Base-by-base conservation (phyloP, 2,797 vertebrate species). In the Trachops cirrhosus region DNA sequence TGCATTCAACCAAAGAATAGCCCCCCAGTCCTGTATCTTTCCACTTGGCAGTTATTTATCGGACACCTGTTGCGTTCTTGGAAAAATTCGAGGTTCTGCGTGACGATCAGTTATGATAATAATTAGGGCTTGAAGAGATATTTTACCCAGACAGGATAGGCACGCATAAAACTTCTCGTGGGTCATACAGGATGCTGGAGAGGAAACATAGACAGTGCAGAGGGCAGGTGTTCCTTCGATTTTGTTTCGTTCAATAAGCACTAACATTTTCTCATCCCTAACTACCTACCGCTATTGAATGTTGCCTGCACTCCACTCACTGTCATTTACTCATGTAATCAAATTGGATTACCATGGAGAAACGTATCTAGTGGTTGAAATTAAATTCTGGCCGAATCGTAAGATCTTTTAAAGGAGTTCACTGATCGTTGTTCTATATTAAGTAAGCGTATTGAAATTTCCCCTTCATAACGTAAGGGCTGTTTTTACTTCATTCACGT, bases 291-390 rank as follows among this genome's bases (percentile, higher is more conserved):
- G 10, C 19, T 59, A 11, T 8, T 8, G 19, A 50, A 48, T 16
- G 5, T 24, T 9, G 9, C 41, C 19, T 48, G 22, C 50, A 46
- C 9, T 4, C 18, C n/a, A 21, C 19, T 74, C 9, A 0, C 16
- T 46, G 0, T 32, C 29, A 24, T 37, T 21, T 6, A 54, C 37
- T 32, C 41, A 0, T 3, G 0, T 46, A 6, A 46, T 32, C 4
- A 9, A 29, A 78, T 46, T 16, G 19, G 22, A 22, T 54, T 77
- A 24, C 4, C 5, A 2, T 19, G 21, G 22, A 29, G 52, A 46
- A 54, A 21, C 50, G 0, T 10, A 93, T 32, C 8, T 19, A 9
- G 71, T 21, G 44, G 37, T 8, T n/a, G 18, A 44, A 16, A 74
- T 88, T 34, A 52, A 34, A 74, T 24, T 11, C 11, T 37, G 29